Conservation (phyloP, 2,797 vertebrate species). For the Sphenopsis melanotis region DNA sequence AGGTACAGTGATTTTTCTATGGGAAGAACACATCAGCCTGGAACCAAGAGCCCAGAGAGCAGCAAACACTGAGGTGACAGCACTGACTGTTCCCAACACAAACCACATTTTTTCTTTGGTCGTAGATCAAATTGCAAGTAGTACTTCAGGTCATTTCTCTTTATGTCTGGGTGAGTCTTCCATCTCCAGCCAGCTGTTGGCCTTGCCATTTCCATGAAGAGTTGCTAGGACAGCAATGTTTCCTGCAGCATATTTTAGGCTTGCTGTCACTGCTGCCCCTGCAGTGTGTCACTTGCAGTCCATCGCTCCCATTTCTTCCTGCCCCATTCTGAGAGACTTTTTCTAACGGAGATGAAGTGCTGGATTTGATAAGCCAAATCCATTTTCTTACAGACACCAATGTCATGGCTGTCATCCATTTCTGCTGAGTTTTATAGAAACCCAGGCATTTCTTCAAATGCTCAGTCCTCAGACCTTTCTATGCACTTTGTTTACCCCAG, state of each 20-base stretch:
- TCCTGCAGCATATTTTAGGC: background rate
- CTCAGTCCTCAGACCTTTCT: background rate
- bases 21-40: background rate
- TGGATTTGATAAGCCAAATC: background rate
- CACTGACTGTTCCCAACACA: background rate
- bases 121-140: background rate
- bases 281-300: slow-evolving; percentile 6
- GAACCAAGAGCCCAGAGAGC: background rate
- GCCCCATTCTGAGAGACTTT: background rate
- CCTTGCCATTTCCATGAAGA: background rate
- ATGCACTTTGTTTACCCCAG: background rate
- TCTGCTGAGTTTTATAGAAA: background rate
- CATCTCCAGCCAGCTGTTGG: background rate
- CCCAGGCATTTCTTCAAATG: background rate
- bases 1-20: background rate
- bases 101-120: background rate
- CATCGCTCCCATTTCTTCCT: background rate
- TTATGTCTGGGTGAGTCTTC: background rate
- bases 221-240: background rate
- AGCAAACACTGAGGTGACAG: background rate
- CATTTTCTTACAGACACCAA: background rate
- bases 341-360: background rate
- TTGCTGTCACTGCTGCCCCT: background rate
- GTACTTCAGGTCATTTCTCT: background rate
- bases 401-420: background rate